Conservation (phyloP, 53 echinoderm and acorn worm genomes). For the Arbacia lixula region DNA sequence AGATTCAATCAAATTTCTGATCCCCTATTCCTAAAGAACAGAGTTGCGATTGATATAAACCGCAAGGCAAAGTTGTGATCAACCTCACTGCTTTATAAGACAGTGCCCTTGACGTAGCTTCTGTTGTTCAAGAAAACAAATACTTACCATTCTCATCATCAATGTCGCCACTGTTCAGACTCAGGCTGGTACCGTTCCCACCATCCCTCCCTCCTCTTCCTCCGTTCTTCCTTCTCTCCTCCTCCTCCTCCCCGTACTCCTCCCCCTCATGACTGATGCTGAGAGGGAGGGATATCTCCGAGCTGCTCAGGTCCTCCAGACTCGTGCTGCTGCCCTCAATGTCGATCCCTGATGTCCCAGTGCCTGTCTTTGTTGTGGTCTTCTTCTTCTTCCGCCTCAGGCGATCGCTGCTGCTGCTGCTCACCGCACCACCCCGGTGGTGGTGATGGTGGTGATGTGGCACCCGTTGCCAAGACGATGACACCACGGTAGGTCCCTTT, state of each 20-base stretch:
- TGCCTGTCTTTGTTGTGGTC: background rate
- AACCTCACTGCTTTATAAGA: background rate
- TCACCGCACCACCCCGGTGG: background rate
- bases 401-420: too few species aligned
- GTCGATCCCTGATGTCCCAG: background rate
- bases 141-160: slow-evolving; percentile 20
- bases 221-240: background rate
- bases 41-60: background rate
- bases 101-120: too few species aligned
- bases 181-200: too few species aligned
- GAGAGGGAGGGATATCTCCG: slow-evolving; percentile 45
- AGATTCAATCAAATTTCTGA: too few species aligned
- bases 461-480: slow-evolving; percentile 34
- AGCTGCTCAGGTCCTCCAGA: slow-evolving; percentile 41
- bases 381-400: slow-evolving; percentile 19
- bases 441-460: background rate
- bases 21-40: too few species aligned
- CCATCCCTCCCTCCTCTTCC: slow-evolving; percentile 1
- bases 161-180: background rate
- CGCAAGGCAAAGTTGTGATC: background rate
- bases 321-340: slow-evolving; percentile 20
- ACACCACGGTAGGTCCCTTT: slow-evolving; percentile 14
- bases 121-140: background rate
- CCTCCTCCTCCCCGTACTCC: slow-evolving; percentile 17
- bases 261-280: slow-evolving; percentile 34